These are phyloP conservation scores for Gobio gobio DNA, from an alignment of 2,113 vertebrate genomes.

Conservation along the genomic window DNA sequence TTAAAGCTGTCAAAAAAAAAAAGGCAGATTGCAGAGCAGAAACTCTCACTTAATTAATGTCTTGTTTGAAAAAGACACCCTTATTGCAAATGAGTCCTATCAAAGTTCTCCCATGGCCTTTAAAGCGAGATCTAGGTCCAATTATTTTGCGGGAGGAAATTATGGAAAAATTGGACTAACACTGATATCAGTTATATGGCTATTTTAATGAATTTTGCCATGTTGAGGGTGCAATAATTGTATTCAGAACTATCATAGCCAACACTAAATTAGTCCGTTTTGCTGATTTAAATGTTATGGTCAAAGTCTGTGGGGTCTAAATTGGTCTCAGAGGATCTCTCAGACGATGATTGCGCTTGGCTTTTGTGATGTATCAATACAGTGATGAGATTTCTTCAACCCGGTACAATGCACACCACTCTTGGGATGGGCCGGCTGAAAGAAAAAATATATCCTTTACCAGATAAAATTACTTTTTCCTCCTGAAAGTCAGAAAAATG, in stretches of 20 bases:
- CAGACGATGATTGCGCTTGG: conserved; percentile 64
- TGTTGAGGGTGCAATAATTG: conserved; percentile 51
- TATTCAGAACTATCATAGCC: conserved; percentile 51
- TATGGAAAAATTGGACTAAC: conserved; percentile 54
- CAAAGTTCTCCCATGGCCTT: conserved; percentile 55
- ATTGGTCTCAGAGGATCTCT: conserved; percentile 68
- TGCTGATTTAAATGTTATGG: conserved; percentile 63
- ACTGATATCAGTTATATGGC: conserved; percentile 53
- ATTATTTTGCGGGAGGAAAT: conserved; percentile 55
- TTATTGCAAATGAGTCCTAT: conserved; percentile 58
- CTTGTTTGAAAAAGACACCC: conserved; percentile 29
- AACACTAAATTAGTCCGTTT: conserved; percentile 34
- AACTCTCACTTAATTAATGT: conserved; percentile 27
- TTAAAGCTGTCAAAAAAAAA: neutral
- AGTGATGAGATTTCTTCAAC: conserved; percentile 63
- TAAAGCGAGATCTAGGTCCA: conserved; percentile 55
- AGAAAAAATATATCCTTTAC: conserved; percentile 68
- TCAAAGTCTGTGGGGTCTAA: conserved; percentile 63
- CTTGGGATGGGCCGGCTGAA: conserved; percentile 45
- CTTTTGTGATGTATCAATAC: conserved; percentile 73
- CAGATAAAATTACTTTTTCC: conserved; percentile 78
- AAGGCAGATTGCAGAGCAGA: neutral
- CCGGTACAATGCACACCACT: conserved; percentile 65
- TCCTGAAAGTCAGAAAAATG: conserved; percentile 72
- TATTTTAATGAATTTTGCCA: conserved; percentile 53